A percentile compares a stretch with the other conserved stretches of the same genome.
phyloP scores from a whole-genome alignment of 1,140 invertebrate species.

The Stenopsyche tienmushanensis region DNA sequence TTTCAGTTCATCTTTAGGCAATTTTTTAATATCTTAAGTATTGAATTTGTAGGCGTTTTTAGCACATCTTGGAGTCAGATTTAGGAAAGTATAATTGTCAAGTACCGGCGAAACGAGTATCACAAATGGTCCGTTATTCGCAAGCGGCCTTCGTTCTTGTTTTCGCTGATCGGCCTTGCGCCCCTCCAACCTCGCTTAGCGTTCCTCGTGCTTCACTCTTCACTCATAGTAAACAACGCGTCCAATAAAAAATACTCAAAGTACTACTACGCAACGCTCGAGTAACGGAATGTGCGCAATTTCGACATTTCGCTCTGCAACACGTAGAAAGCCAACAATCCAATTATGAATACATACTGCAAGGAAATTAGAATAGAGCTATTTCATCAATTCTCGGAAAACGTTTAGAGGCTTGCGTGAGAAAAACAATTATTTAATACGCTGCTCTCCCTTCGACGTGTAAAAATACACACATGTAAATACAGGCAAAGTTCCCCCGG shows the following conservation, averaged over 20 bases:
- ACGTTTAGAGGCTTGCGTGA: no score
- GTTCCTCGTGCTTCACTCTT: not conserved
- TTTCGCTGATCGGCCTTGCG: constrained; percentile 24
- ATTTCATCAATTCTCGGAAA: no score
- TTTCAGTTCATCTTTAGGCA: no score
- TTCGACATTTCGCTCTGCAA: constrained; percentile 1
- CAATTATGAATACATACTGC: not conserved
- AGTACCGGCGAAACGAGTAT: constrained; percentile 9
- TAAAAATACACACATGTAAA: no score
- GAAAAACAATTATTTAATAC: no score
- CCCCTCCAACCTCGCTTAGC: not conserved
- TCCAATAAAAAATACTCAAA: not conserved
- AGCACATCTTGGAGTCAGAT: not conserved
- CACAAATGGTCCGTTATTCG: constrained; percentile 19
- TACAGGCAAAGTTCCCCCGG: no score
- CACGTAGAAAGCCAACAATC: not conserved
- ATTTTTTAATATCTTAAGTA: no score
- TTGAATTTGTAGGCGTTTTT: no score
- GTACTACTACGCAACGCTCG: constrained; percentile 6
- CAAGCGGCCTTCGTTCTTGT: constrained; percentile 23
- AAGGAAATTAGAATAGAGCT: not conserved
- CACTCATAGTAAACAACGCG: constrained; percentile 6
- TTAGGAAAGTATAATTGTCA: not conserved
- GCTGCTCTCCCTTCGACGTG: no score
- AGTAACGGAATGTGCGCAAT: constrained; percentile 16